Base-by-base conservation (phyloP, 1,140 invertebrate genomes). In the Brachionus paranguensis region DNA sequence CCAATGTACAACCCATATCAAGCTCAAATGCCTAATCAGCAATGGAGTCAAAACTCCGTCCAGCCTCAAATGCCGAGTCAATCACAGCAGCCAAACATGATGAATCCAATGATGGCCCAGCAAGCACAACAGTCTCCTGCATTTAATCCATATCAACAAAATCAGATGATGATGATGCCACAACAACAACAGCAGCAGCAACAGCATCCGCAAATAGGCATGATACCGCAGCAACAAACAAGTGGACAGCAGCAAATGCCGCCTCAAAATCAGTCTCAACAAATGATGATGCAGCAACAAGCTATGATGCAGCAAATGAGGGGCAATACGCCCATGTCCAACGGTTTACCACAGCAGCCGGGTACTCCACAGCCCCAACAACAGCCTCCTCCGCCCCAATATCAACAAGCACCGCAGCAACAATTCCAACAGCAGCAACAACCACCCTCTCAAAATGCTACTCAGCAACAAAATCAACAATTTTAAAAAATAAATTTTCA, bases 141-240 rank as follows among this genome's bases (percentile, higher is more conserved):
- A 8, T 74, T 45, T 43, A 74, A 74, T 11, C 70, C 70, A 43
- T 74, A 74, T 74, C 70, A 74, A 24, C 70, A 74, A 74, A 45
- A 45, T 76, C 72, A 53, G 27, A 72, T 72, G 68, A 43, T 72
- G 37, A 79, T 79, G 76, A 81, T 81, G 78, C 78, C 20, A 60
- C 78, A 79, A 45, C 33, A 79, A 45, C 33, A 37, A 37, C 33
- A 37, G 3, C 78, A 81, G 60, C 29, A 72, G 17, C 76, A 79
- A 24, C 50, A 55, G 45, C 78, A 81, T 12, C 24, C 37, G 6
- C 53, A 74, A 74, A 74, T 74, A 41, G 20, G 14, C 17, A 74
- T 74, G 41, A 47, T 74, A 7, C 37, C 70, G 20, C 70, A 74
- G 37, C 68, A 72, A 20, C 70, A 45, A 20, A 1, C 41, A 7